phyloP scores from a whole-genome alignment of 2,888 invertebrate genomes.

The Lordiphosa fenestrarum region DNA sequence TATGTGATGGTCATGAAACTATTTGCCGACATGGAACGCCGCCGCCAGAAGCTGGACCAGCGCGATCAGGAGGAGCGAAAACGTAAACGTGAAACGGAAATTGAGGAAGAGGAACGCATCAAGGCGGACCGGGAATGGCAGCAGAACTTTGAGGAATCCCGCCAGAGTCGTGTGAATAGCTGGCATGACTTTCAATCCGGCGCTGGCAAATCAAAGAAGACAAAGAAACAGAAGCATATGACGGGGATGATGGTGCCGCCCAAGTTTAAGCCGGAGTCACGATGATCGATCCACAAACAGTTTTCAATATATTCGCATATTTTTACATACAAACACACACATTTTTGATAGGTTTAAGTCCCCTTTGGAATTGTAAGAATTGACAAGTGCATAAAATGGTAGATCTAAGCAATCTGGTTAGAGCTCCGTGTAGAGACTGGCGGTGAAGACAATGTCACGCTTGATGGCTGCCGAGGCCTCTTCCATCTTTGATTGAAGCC shows the following conservation, averaged over 20 bases:
- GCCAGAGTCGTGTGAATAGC: slow-evolving; percentile 94
- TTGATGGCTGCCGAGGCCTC: slow-evolving; percentile 95
- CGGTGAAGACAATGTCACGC: slow-evolving; percentile 98
- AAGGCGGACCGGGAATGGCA: slow-evolving; percentile 98
- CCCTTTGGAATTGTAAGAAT: slow-evolving; percentile 57
- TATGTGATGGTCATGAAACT: slow-evolving; percentile 99
- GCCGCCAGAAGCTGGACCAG: slow-evolving; percentile 91
- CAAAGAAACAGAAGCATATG: slow-evolving; percentile 89
- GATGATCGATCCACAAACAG: slow-evolving; percentile 81
- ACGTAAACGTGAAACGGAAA: slow-evolving; percentile 95
- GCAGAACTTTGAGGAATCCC: slow-evolving; percentile 98
- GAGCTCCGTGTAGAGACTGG: slow-evolving; percentile 91
- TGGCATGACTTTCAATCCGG: slow-evolving; percentile 95
- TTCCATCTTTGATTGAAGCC: slow-evolving; percentile 95
- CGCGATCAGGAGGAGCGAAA: slow-evolving; percentile 96
- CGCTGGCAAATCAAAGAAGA: slow-evolving; percentile 83
- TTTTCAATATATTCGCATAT: slow-evolving; percentile 23
- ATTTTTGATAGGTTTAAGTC: slow-evolving; percentile 73
- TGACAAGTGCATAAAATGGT: slow-evolving; percentile 58
- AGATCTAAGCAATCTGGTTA: slow-evolving; percentile 50
- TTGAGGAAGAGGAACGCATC: slow-evolving; percentile 94
- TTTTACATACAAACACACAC: slow-evolving; percentile 43
- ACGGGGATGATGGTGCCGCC: slow-evolving; percentile 91
- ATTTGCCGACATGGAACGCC: slow-evolving; percentile 97
- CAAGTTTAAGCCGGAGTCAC: slow-evolving; percentile 95